Evolutionary conservation across 2,113 vertebrate genomes (phyloP), one percentile per base, ranked within the genome.

Genomic region (Alces alces): DNA sequence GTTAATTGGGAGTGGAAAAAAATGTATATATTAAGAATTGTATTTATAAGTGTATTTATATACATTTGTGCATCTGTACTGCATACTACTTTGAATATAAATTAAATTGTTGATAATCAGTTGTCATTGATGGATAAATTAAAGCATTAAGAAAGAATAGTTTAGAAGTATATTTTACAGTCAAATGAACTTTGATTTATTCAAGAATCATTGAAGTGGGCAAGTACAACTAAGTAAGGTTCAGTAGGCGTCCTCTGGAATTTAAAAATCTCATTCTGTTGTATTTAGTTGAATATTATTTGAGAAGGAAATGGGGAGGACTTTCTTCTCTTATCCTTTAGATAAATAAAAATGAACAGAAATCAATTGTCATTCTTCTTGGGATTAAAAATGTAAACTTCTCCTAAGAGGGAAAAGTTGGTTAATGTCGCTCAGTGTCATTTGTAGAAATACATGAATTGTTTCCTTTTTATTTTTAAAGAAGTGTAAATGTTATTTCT

Each of bases 241-340:
- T 52, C 16, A 13, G 7, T 57, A 94, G 76, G 19, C 70, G 92
- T 96, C 95, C 17, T 39, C 43, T 96, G 15, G 4, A 89, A 76
- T 98, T 97, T 95, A 7, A 86, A 96, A 76, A 97, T 80, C 28
- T 96, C 45, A 12, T 86, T 73, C 39, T 58, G 19, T 70, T 88
- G 4, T 12, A 52, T 55, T 92, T 92, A 50, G 15, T 58, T 93
- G 6, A 43, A 19, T 70, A 10, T 93, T 80, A 86, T 86, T 95
- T 80, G n/a, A 84, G n/a, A 83, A 95, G 91, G 86, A 92, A 93
- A 60, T 96, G 10, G 36, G 45, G 33, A 84, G 5, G 36, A 52
- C 6, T 86, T 93, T 80, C 78, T 93, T 93, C 47, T 36, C 54
- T 84, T 86, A 11, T 39, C 13, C 25, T 97, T 94, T 12, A 93